Evolutionary conservation across 1,140 invertebrate species (phyloP).

Genomic region (Temnothorax longispinosus): DNA sequence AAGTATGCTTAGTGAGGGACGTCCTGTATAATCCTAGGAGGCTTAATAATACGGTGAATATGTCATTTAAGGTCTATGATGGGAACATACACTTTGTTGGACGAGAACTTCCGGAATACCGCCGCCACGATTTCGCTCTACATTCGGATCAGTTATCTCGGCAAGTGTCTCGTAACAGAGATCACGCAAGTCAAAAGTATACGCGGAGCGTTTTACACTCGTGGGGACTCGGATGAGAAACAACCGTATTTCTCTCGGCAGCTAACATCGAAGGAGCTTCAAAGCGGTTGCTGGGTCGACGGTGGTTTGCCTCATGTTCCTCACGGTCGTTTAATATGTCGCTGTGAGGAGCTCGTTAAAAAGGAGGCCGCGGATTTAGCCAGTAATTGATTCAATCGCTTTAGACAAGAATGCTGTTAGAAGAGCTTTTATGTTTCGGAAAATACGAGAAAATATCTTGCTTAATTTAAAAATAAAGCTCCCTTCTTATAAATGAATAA

Average conservation of each 20-base stretch:
- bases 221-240: constrained; percentile 72
- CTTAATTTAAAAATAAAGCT: not conserved
- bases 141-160: constrained; percentile 77
- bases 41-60: not conserved
- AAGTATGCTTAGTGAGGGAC: not conserved
- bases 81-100: constrained; percentile 65
- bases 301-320: constrained; percentile 41
- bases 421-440: not conserved
- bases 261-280: constrained; percentile 62
- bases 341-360: constrained; percentile 28
- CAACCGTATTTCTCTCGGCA: constrained; percentile 75
- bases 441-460: not conserved
- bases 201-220: constrained; percentile 65
- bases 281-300: constrained; percentile 55
- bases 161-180: constrained; percentile 78
- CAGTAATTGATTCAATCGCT: constrained; percentile 3
- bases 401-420: not conserved
- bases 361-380: not conserved
- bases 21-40: not conserved
- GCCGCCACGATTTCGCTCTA: constrained; percentile 71
- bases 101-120: constrained; percentile 59
- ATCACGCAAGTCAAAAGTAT: constrained; percentile 55
- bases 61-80: constrained; percentile 72
- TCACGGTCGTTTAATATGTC: constrained; percentile 48
- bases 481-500: not conserved